These are phyloP conservation scores for Nesospiza acunhae DNA, from an alignment of 2,113 vertebrate species.

Conservation along the genomic window DNA sequence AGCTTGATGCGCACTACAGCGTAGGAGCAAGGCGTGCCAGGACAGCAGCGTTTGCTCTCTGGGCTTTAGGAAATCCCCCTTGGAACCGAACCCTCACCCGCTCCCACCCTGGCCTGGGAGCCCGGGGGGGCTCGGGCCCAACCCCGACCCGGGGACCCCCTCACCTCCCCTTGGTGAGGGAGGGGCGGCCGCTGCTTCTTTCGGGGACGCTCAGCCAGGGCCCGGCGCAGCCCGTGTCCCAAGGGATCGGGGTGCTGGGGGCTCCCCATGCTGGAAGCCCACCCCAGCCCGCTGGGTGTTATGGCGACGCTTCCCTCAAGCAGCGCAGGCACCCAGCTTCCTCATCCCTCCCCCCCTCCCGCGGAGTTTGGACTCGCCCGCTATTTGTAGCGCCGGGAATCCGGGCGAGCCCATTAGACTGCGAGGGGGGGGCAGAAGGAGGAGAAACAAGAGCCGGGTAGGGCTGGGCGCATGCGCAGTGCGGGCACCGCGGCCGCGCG, in stretches of 20 bases:
- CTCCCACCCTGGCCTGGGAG: not conserved
- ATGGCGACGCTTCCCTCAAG: not conserved
- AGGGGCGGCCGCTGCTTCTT: not conserved
- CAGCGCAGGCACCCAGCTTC: too few species aligned
- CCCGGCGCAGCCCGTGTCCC: not conserved
- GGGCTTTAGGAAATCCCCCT: not conserved
- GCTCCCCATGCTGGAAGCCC: not conserved
- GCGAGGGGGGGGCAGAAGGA: not conserved
- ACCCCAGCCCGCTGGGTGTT: not conserved
- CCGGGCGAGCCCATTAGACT: not conserved
- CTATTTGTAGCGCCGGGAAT: rapidly evolving
- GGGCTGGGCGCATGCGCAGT: rapidly evolving
- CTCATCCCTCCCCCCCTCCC: not conserved
- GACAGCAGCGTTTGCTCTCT: not conserved
- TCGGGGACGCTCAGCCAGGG: not conserved
- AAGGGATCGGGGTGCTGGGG: not conserved
- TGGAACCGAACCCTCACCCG: not conserved
- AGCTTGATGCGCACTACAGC: not conserved
- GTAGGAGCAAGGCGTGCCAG: not conserved
- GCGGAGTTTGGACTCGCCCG: not conserved
- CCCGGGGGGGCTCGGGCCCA: not conserved
- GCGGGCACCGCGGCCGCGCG: not conserved
- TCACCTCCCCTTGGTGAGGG: conserved; percentile 5
- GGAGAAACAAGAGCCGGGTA: rapidly evolving
- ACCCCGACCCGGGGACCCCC: not conserved